phyloP scores from a whole-genome alignment of 2,797 vertebrate genomes.

The Euthynnus affinis region DNA sequence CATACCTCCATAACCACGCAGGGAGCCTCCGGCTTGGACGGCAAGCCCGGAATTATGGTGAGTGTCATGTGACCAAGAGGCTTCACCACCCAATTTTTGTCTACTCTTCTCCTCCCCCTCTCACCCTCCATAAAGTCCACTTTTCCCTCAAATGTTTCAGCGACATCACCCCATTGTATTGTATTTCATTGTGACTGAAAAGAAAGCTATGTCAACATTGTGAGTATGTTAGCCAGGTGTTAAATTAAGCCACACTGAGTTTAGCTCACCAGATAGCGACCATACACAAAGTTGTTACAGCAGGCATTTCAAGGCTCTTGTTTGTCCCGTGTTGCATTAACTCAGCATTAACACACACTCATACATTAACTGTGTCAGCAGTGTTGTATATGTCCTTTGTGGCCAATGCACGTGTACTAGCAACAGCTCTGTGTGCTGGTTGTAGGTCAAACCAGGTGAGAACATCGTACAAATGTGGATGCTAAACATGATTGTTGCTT shows the following conservation, averaged over 20 bases:
- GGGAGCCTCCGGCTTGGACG: conserved; percentile 99
- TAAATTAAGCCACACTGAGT: conserved; percentile 19
- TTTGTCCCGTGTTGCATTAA: conserved; percentile 84
- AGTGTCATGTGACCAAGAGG: conserved; percentile 88
- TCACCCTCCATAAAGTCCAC: conserved; percentile 45
- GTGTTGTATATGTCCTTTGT: conserved; percentile 71
- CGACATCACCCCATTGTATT: conserved; percentile 39
- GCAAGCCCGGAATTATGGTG: conserved; percentile 99
- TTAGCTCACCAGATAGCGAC: conserved; percentile 20
- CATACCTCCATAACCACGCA: conserved; percentile 95
- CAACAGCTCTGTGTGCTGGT: conserved; percentile 55
- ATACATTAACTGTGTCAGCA: conserved; percentile 84
- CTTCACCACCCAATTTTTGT: conserved; percentile 76
- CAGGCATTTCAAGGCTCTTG: conserved; percentile 62
- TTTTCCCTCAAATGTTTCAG: conserved; percentile 8
- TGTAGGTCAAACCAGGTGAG: conserved; percentile 52
- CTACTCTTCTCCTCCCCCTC: conserved; percentile 38
- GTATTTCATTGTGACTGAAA: conserved; percentile 40
- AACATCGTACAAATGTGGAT: conserved; percentile 34
- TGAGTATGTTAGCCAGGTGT: conserved; percentile 4
- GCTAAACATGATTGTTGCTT: conserved; percentile 38
- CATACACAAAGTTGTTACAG: conserved; percentile 23
- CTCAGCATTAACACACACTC: conserved; percentile 86
- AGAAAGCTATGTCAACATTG: not conserved
- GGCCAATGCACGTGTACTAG: conserved; percentile 76